Percentiles rank a stretch among this genome's conserved stretches.
Evolutionary conservation across 2,888 invertebrate genomes (phyloP).

Genomic region (Chromoteleia sp.): DNA sequence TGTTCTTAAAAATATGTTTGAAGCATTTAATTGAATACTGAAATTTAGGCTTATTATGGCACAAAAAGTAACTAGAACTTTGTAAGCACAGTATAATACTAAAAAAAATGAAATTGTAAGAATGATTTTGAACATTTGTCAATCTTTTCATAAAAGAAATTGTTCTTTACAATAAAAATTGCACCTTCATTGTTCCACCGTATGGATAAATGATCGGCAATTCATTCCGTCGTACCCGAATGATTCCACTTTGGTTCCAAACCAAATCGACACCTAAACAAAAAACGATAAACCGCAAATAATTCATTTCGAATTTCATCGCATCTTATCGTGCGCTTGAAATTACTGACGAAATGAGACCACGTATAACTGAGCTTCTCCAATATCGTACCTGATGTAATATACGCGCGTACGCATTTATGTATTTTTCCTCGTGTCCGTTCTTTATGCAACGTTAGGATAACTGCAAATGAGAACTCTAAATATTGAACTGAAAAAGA

Average conservation of each 20-base stretch:
- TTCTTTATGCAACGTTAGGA: background rate
- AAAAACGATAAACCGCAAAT: slow-evolving; percentile 24
- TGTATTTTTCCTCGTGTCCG: slow-evolving; percentile 15
- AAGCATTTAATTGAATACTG: no score
- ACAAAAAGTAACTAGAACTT: no score
- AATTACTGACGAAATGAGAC: slow-evolving; percentile 27
- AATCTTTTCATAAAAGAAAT: no score
- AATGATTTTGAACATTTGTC: no score
- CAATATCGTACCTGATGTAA: slow-evolving; percentile 9
- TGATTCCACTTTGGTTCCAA: slow-evolving; percentile 3
- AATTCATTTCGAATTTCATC: slow-evolving; percentile 19
- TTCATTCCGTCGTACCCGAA: slow-evolving; percentile 63
- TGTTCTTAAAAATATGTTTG: no score
- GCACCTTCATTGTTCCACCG: slow-evolving; percentile 87
- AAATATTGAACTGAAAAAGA: slow-evolving; percentile 46
- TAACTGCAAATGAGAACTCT: slow-evolving; percentile 48
- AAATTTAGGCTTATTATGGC: no score
- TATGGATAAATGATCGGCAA: slow-evolving; percentile 86
- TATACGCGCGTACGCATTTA: slow-evolving; percentile 11
- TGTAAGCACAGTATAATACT: no score
- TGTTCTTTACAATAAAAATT: slow-evolving; percentile 5
- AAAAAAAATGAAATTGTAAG: no score
- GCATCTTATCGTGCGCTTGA: background rate
- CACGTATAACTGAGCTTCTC: slow-evolving; percentile 25
- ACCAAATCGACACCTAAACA: slow-evolving; percentile 24